phyloP scores from a whole-genome alignment of 1,140 invertebrate species.

The Panagrolaimus sp. region DNA sequence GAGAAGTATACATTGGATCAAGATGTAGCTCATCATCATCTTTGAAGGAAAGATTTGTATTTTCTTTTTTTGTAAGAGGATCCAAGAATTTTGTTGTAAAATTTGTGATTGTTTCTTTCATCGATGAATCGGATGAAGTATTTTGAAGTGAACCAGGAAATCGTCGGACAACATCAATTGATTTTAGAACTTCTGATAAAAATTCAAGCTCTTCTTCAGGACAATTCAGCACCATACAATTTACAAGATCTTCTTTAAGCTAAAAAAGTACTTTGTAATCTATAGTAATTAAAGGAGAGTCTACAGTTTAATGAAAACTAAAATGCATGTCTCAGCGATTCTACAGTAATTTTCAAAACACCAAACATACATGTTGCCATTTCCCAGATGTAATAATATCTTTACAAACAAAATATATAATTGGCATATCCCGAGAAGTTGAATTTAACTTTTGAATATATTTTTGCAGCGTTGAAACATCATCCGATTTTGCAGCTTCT shows the following conservation, averaged over 20 bases:
- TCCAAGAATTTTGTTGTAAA: too few relatives aligned
- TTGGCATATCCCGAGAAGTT: not conserved
- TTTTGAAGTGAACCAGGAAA: not conserved
- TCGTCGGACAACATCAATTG: not conserved
- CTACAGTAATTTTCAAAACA: too few relatives aligned
- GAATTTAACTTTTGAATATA: conserved; percentile 3
- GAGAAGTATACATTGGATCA: not conserved
- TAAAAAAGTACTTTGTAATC: not conserved
- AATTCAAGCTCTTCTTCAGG: not conserved
- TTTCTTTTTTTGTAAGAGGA: too few relatives aligned
- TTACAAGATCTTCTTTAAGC: conserved; percentile 9
- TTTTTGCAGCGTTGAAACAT: not conserved
- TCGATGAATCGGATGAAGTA: too few relatives aligned
- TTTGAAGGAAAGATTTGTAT: too few relatives aligned
- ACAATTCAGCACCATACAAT: conserved; percentile 15
- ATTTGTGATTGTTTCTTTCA: too few relatives aligned
- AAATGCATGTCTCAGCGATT: too few relatives aligned
- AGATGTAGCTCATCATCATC: conserved; percentile 7
- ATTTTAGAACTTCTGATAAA: not conserved
- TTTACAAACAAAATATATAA: conserved; percentile 8
- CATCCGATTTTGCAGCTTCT: not conserved
- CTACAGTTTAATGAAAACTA: too few relatives aligned
- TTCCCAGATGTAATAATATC: not conserved
- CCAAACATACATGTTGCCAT: not conserved
- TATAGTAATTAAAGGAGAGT: too few relatives aligned